Percentiles rank a stretch among this genome's conserved stretches.
Conservation (phyloP, 2,888 invertebrate species). For the Orthonevra nobilis region DNA sequence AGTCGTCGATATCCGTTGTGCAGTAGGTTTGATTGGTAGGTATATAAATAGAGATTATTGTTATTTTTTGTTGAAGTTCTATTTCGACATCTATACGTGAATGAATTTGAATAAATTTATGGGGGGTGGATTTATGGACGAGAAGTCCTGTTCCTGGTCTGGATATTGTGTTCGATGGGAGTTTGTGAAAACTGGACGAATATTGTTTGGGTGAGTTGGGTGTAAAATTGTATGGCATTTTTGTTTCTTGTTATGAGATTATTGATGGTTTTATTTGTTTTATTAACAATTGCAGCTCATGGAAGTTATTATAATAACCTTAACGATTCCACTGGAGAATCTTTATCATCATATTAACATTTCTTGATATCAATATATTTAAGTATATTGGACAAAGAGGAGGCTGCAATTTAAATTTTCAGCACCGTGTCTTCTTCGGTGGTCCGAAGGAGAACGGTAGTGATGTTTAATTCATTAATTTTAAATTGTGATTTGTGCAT, state of each 20-base stretch:
- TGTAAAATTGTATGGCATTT: no score
- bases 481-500: no score
- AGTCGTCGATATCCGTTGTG: background rate
- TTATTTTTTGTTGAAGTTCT: no score
- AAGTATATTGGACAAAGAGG: background rate
- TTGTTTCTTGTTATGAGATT: background rate
- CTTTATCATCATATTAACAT: background rate
- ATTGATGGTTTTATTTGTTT: background rate
- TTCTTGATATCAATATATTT: background rate
- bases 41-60: no score
- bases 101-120: no score
- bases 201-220: no score
- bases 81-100: no score
- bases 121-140: background rate
- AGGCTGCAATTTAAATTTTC: background rate
- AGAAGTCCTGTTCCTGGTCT: background rate
- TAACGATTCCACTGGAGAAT: background rate
- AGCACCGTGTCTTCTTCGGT: background rate
- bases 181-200: background rate
- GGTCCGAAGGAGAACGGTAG: no score
- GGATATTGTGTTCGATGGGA: background rate
- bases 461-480: no score
- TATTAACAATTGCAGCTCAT: background rate
- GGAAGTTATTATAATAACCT: background rate
- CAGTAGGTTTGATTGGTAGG: no score